Evolutionary conservation across 2,888 invertebrate genomes (phyloP).

Genomic region (Archaeoteleia sp.): DNA sequence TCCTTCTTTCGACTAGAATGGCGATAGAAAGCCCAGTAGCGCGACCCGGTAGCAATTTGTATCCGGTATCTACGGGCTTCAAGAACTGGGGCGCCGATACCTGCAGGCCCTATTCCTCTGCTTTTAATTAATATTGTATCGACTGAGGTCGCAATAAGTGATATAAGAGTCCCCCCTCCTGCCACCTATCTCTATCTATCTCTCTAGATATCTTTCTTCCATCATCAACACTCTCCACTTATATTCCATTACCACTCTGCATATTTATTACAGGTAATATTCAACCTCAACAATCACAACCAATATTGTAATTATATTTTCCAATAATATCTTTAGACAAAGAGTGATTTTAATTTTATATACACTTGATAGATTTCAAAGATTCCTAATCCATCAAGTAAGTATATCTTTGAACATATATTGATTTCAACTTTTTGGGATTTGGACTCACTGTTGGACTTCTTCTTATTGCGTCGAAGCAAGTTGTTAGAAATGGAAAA

Average conservation of each 20-base stretch:
- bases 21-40: conserved; percentile 50
- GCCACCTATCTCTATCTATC: conserved; percentile 21
- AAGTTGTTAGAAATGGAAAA: no score
- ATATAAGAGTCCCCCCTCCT: conserved; percentile 44
- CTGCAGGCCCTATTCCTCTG: conserved; percentile 38
- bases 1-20: conserved; percentile 42
- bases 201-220: neutral
- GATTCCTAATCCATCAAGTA: no score
- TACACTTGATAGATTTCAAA: no score
- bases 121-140: conserved; percentile 51
- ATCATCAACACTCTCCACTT: conserved; percentile 22
- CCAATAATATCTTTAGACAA: no score
- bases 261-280: conserved; percentile 22
- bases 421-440: no score
- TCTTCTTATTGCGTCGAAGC: no score
- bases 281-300: no score
- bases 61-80: conserved; percentile 41
- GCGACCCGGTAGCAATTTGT: conserved; percentile 41
- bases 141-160: conserved; percentile 44
- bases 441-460: no score
- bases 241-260: conserved; percentile 36
- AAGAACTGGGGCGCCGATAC: conserved; percentile 49
- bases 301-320: no score
- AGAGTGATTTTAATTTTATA: no score
- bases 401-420: no score